phyloP scores from a whole-genome alignment of 2,888 invertebrate species.

The Melitaea athalia region DNA sequence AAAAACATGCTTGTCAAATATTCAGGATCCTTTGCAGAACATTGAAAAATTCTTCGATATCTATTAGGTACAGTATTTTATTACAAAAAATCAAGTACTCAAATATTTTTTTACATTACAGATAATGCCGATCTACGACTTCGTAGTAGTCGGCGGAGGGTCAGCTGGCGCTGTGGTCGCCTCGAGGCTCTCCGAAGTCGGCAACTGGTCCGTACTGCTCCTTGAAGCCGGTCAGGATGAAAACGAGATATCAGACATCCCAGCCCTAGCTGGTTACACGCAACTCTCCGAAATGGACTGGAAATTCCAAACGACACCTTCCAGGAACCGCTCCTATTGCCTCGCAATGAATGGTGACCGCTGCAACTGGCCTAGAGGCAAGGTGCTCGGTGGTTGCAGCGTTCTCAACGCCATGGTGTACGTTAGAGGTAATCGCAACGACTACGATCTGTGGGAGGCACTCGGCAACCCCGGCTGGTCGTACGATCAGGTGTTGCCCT shows the following conservation, averaged over 20 bases:
- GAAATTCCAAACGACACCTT: slow-evolving; percentile 94
- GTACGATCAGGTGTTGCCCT: slow-evolving; percentile 90
- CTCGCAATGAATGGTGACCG: slow-evolving; percentile 93
- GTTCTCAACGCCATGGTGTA: slow-evolving; percentile 96
- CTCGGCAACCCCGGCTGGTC: slow-evolving; percentile 94
- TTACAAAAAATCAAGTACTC: too few relatives aligned
- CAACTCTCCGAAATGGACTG: slow-evolving; percentile 94
- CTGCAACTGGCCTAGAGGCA: slow-evolving; percentile 96
- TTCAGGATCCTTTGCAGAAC: too few relatives aligned
- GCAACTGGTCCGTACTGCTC: slow-evolving; percentile 91
- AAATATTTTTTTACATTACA: slow-evolving; percentile 58
- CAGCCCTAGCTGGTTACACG: slow-evolving; percentile 91
- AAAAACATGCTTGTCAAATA: too few relatives aligned
- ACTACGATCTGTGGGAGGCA: slow-evolving; percentile 93
- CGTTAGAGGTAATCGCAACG: slow-evolving; percentile 91
- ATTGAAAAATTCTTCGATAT: too few relatives aligned
- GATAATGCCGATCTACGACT: slow-evolving; percentile 91
- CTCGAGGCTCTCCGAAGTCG: slow-evolving; percentile 89
- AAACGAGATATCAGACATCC: slow-evolving; percentile 93
- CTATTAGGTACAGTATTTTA: too few relatives aligned
- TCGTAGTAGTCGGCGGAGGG: slow-evolving; percentile 92
- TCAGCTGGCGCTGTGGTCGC: slow-evolving; percentile 95
- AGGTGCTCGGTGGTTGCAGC: slow-evolving; percentile 93
- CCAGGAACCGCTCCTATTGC: slow-evolving; percentile 89
- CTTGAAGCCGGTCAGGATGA: slow-evolving; percentile 95